These are phyloP conservation scores for Donacobius atricapilla DNA, from an alignment of 2,113 vertebrate species.

Conservation along the genomic window DNA sequence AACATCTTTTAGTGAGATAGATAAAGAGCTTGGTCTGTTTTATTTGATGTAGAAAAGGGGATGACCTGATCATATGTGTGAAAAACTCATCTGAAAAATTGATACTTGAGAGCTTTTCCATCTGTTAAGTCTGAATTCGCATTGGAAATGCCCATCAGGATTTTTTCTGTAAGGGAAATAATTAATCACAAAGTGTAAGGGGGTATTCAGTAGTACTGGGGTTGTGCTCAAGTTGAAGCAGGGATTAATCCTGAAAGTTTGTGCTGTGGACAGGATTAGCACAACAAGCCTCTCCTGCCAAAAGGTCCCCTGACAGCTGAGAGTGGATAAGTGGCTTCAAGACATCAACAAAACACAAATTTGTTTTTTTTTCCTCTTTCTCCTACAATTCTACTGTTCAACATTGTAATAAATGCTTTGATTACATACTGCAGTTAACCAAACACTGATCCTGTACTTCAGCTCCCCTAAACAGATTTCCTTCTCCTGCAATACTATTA, in stretches of 20 bases:
- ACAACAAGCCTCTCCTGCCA: accelerated
- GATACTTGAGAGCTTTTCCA: not conserved
- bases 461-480: not conserved
- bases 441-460: accelerated
- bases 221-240: not conserved
- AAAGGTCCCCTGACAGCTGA: not conserved
- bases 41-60: not conserved
- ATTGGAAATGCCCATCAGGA: not conserved
- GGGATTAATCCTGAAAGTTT: not conserved
- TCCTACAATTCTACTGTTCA: not conserved
- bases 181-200: not conserved
- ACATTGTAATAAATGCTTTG: not conserved
- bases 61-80: not conserved
- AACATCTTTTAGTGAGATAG: not conserved
- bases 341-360: not conserved
- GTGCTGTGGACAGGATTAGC: not conserved
- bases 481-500: accelerated
- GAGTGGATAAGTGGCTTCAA: not conserved
- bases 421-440: not conserved
- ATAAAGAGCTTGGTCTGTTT: not conserved
- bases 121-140: not conserved
- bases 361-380: not conserved
- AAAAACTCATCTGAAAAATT: not conserved
- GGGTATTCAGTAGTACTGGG: not conserved
- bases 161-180: not conserved